Conservation (phyloP, 2,888 invertebrate genomes). For the Megastigmus dorsalis region DNA sequence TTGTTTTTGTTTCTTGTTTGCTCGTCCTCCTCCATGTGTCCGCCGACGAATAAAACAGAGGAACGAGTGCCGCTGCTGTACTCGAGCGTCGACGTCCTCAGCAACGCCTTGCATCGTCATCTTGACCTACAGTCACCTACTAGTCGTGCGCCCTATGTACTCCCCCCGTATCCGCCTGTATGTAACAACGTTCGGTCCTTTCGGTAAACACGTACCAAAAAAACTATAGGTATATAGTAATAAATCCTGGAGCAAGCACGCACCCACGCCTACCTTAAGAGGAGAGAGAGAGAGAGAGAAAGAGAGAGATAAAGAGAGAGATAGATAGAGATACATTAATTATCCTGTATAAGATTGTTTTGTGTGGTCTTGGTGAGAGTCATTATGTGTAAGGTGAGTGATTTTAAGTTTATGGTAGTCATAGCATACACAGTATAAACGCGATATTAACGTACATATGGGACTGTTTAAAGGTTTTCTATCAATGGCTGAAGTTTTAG, state of each 20-base stretch:
- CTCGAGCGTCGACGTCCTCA: constrained; percentile 72
- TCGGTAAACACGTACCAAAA: constrained; percentile 60
- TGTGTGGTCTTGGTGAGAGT: no score
- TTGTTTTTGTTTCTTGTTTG: constrained; percentile 48
- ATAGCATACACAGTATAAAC: no score
- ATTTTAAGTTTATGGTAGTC: no score
- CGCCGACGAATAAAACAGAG: constrained; percentile 62
- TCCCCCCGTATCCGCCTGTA: constrained; percentile 59
- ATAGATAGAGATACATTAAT: no score
- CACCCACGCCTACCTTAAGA: background rate
- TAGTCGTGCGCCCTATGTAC: constrained; percentile 57
- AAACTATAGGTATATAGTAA: background rate
- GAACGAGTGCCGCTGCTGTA: constrained; percentile 74
- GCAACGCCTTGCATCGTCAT: constrained; percentile 73
- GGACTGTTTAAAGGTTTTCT: no score
- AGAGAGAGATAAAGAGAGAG: no score
- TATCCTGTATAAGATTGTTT: no score
- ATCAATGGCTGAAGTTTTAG: no score
- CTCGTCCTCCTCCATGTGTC: constrained; percentile 35
- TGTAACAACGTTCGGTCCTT: constrained; percentile 65
- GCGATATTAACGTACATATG: no score
- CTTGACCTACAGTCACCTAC: constrained; percentile 68
- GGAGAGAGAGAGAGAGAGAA: no score
- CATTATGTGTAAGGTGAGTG: no score
- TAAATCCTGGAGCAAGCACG: background rate